Evolutionary conservation across 1,140 invertebrate genomes (phyloP), one percentile per base, ranked within the genome.

Genomic region (Zaprionus tsacasi): DNA sequence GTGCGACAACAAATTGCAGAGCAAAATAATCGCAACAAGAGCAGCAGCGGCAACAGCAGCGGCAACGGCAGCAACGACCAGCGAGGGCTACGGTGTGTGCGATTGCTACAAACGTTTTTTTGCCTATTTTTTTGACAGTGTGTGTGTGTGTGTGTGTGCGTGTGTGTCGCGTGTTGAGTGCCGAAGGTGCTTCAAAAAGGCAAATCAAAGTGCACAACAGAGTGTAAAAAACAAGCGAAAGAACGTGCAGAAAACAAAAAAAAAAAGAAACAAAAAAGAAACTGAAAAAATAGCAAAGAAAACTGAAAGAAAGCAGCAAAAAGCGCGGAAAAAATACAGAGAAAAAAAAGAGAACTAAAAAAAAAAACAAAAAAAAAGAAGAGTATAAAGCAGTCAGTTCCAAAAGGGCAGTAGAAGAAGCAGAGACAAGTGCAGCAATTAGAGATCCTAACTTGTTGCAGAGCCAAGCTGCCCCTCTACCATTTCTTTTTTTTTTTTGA

Each of bases 91-190:
- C 33, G 33, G 66, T 69, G 50, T 69, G 35, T 63, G 54, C 67
- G 17, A 59, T 43, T 66, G 58, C 54, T 66, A 54, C 45, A 61
- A 40, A 50, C 33, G 15, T 68, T 75, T 70, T 75, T 71, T 71
- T 72, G 40, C 27, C 59, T 50, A 48, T 50, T 66, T 45, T 66
- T 66, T 57, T 35, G 11, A 40, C 33, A 35, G 30, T 27, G 33
- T 60, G 13, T 58, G 38, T 50, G n/a, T n/a, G n/a, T n/a, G 43
- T 43, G 59, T 52, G 40, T 69, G 40, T 52, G 7, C 60, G 33
- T 12, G 33, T 72, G 64, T 71, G 76, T 77, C 77, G 74, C 77
- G 69, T 79, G 74, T 76, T 60, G 70, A 77, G 79, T 77, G 65
- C 48, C 78, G 15, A 63, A 70, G 74, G 78, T 82, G 70, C 78